phyloP scores from a whole-genome alignment of 1,140 invertebrate genomes.

The Drosophila eugracilis region DNA sequence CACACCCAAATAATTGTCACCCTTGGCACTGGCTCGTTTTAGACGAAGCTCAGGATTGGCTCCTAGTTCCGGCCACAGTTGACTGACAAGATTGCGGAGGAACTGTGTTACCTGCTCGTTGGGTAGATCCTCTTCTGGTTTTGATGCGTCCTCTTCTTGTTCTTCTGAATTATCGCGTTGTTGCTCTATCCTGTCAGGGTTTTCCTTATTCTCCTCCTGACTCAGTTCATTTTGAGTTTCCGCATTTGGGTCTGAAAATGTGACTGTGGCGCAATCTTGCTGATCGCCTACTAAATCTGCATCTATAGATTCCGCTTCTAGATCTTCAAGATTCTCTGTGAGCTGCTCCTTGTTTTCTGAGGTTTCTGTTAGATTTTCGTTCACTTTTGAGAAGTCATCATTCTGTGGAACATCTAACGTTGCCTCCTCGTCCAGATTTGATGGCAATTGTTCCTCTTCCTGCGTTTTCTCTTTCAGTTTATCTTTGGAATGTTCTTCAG shows the following conservation, averaged over 20 bases:
- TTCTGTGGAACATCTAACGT: not conserved
- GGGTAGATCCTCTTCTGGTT: slow-evolving; percentile 20
- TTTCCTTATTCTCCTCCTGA: not conserved
- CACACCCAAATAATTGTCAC: slow-evolving; percentile 84
- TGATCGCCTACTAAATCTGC: not conserved
- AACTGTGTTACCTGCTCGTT: slow-evolving; percentile 28
- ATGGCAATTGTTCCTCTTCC: too few species aligned
- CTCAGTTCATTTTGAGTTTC: not conserved
- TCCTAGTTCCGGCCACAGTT: slow-evolving; percentile 36
- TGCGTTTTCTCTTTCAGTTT: not conserved
- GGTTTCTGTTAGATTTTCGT: not conserved
- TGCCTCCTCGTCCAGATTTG: not conserved
- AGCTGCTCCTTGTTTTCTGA: not conserved
- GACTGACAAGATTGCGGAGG: slow-evolving; percentile 3
- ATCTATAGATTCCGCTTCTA: not conserved
- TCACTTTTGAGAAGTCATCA: not conserved
- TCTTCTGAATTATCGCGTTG: not conserved
- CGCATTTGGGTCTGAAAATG: not conserved
- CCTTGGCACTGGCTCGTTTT: slow-evolving; percentile 68
- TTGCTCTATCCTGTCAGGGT: not conserved
- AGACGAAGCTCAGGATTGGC: slow-evolving; percentile 27
- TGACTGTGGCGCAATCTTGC: not conserved
- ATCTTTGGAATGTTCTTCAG: not conserved
- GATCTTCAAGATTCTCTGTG: too few species aligned
- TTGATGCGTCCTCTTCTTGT: not conserved